Base-by-base conservation (phyloP, 2,113 vertebrate genomes). In the Acrocephalus arundinaceus region DNA sequence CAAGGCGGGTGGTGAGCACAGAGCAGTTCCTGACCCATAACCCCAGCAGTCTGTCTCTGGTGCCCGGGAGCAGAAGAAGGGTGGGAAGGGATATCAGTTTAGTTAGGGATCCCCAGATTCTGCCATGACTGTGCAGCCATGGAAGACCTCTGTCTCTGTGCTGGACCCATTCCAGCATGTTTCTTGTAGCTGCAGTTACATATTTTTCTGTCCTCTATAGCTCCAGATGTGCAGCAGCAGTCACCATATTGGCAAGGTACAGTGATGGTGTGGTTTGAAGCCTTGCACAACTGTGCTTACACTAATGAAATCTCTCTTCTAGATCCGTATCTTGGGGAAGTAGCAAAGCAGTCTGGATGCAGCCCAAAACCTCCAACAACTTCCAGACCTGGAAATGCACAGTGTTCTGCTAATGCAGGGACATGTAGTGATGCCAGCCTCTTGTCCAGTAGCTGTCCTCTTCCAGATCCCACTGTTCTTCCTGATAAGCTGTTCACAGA, bases 381-480 rank as follows among this genome's bases (percentile, higher is more conserved):
- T 78, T 97, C 98, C 73, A 96, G 96, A 52, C 65, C 86, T 48
- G 92, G 90, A 62, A 77, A 96, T 48, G 66, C 16, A 17, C 85
- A 28, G 92, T 84, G 72, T 33, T 85, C 89, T 77, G 59, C 95
- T 82, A 43, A 41, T 21, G 41, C 35, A 49, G 87, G 75, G 41
- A 90, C 24, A 24, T 41, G 65, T 14, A n/a, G 71, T 27, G 86
- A 22, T 93, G 97, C 97, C 95, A 87, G 33, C 45, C 89, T 87
- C 62, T 89, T 68, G 71, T 57, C 13, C 6, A 3, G 49, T 55
- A 76, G 45, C 90, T 62, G 82, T n/a, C 43, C 95, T 72, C 96
- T 97, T 96, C 91, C 97, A n/a, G 95, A 97, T 66, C 96, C 94
- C 30, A 24, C 94, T 52, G 85, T 96, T 79, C 95, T 87, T 71